Evolutionary conservation across 2,797 vertebrate species (phyloP).

Genomic region (Manis javanica): DNA sequence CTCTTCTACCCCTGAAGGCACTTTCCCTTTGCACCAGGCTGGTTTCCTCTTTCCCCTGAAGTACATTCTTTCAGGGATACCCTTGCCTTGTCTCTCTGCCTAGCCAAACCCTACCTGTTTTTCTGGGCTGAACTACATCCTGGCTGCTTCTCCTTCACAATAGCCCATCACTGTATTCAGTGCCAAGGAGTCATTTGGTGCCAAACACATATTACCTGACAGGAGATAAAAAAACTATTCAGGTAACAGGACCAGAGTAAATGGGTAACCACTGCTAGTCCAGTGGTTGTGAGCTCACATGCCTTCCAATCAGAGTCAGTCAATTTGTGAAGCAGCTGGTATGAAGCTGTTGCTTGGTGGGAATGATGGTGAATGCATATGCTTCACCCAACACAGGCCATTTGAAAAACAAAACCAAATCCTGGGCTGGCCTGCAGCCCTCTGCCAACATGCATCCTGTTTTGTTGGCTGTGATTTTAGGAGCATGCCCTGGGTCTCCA

Average conservation of each 20-base stretch:
- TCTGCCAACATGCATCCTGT: not conserved
- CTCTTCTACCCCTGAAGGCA: not conserved
- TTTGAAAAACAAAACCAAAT: not conserved
- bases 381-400: rapidly evolving
- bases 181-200: not conserved
- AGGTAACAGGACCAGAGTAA: not conserved
- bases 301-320: not conserved
- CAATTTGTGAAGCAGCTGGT: not conserved
- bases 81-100: not conserved
- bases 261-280: not conserved
- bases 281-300: not conserved
- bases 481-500: not conserved
- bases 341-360: not conserved
- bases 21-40: not conserved
- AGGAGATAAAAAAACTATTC: not conserved
- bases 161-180: not conserved
- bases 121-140: not conserved
- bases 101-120: not conserved
- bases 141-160: not conserved
- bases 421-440: not conserved
- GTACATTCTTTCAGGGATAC: not conserved
- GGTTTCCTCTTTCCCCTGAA: not conserved
- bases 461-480: not conserved
- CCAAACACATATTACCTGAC: not conserved
- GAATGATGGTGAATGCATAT: not conserved